phyloP scores from a whole-genome alignment of 2,888 invertebrate species.

The Drosophila peninsularis region DNA sequence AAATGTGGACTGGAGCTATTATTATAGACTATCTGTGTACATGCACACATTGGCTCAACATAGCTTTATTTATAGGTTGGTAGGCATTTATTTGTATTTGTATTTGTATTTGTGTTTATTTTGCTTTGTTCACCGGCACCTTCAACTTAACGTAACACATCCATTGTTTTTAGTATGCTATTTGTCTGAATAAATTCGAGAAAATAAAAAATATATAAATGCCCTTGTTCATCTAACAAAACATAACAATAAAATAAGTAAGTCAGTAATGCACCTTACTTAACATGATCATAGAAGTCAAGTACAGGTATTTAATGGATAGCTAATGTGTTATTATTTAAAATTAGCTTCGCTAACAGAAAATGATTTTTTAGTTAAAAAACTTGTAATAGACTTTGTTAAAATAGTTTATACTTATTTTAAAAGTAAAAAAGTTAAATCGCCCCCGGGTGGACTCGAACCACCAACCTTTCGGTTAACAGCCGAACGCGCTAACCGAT shows the following conservation, averaged over 20 bases:
- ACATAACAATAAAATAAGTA: conserved; percentile 33
- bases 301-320: conserved; percentile 48
- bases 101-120: conserved; percentile 28
- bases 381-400: background rate
- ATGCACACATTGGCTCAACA: background rate
- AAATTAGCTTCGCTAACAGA: conserved; percentile 4
- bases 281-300: conserved; percentile 58
- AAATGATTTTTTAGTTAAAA: background rate
- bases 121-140: conserved; percentile 70
- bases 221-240: conserved; percentile 64
- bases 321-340: conserved; percentile 9
- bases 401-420: background rate
- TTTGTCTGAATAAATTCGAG: conserved; percentile 33
- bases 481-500: conserved; percentile 99
- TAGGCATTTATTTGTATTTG: conserved; percentile 11
- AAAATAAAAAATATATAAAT: conserved; percentile 37
- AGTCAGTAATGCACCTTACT: conserved; percentile 58
- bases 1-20: conserved; percentile 44
- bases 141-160: conserved; percentile 75
- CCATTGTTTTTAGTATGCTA: conserved; percentile 54
- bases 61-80: conserved; percentile 11
- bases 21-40: conserved; percentile 39
- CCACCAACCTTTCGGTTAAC: conserved; percentile 99
- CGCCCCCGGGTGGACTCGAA: conserved; percentile 99
- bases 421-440: background rate